Evolutionary conservation across 2,888 invertebrate genomes (phyloP), one percentile per base, ranked within the genome.

Genomic region (Epinotia ramella): DNA sequence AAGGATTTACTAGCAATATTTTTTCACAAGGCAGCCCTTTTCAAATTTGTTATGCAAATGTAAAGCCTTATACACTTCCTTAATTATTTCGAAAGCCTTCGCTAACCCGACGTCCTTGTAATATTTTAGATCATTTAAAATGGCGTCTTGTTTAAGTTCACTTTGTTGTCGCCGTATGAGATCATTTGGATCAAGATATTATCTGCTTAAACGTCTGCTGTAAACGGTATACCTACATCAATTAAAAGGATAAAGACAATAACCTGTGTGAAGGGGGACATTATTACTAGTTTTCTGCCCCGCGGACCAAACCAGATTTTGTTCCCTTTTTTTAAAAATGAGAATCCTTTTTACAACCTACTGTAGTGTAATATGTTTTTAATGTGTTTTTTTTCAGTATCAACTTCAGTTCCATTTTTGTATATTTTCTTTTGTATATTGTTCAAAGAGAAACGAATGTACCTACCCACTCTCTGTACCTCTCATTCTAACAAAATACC

Each of bases 41-140:
- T 83, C 84, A 85, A 90, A 90, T 91, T 91, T 89, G 88, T 89
- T 90, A 91, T 91, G 90, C 88, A 90, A 91, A 91, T 90, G 85
- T 84, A 88, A 89, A 88, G 84, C 87, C 88, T 90, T 91, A n/a
- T n/a, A 91, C 89, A 89, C 88, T 90, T 87, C 88, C 88, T 90
- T 91, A 91, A 91, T 91, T 91, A 91, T 92, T 91, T 90, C 88
- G 84, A 86, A 88, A 85, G 86, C 88, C 87, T 85, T 85, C 82
- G 84, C 83, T 82, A 86, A 85, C 87, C 86, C 85, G 85, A 89
- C 88, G 87, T 84, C 88, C 80, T 83, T 82, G 88, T 89, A 88
- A 91, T 91, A 90, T 90, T 91, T 91, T 88, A 91, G 83, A 87
- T 88, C 89, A 90, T 90, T 89, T 90, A 89, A 89, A 88, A 89